Conservation (phyloP, 2,888 invertebrate genomes). For the Acanthosoma haemorrhoidale region DNA sequence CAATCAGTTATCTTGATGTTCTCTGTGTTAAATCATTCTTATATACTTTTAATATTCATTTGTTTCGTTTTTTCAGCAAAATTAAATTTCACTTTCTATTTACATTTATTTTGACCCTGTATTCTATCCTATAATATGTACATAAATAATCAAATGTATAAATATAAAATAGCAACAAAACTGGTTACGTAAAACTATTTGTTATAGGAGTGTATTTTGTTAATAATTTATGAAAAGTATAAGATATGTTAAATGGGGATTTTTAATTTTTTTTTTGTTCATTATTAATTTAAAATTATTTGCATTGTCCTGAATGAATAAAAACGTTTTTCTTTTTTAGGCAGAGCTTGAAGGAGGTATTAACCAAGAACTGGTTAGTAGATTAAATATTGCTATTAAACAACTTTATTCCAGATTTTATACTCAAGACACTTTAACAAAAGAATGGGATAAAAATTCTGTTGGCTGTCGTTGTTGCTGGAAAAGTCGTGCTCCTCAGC, state of each 20-base stretch:
- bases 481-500: conserved; percentile 55
- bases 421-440: conserved; percentile 50
- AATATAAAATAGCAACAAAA: neutral
- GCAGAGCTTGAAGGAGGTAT: conserved; percentile 50
- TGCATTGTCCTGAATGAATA: too few species aligned
- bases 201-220: too few species aligned
- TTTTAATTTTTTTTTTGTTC: too few species aligned
- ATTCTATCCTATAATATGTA: neutral
- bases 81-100: too few species aligned
- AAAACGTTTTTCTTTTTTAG: conserved; percentile 34
- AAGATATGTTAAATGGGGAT: too few species aligned
- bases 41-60: too few species aligned
- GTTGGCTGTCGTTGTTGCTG: conserved; percentile 58
- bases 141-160: neutral
- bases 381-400: conserved; percentile 59
- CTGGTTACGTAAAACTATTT: too few species aligned
- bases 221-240: too few species aligned
- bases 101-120: neutral
- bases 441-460: conserved; percentile 62
- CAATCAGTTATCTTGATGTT: too few species aligned
- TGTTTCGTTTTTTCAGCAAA: too few species aligned
- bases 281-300: too few species aligned
- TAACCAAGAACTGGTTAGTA: conserved; percentile 53
- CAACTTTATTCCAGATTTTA: conserved; percentile 61
- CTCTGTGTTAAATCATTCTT: too few species aligned